These are phyloP conservation scores for Buathra laborator DNA, from an alignment of 2,888 invertebrate species.

Conservation along the genomic window DNA sequence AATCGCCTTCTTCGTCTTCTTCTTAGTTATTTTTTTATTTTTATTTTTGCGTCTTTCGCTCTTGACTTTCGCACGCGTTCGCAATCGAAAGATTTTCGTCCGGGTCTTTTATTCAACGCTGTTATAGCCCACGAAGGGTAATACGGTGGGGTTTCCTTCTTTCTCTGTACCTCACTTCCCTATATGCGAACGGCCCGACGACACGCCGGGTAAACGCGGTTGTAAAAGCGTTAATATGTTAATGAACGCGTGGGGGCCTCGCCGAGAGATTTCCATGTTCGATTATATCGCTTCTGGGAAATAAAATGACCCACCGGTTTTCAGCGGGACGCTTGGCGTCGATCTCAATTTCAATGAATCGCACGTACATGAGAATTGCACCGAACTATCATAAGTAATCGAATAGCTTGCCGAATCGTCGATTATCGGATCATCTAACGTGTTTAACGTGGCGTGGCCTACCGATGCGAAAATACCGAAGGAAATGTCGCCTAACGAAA, in stretches of 20 bases:
- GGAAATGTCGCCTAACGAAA: background rate
- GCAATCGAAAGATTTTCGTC: conserved; percentile 47
- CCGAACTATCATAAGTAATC: background rate
- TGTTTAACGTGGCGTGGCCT: conserved; percentile 2
- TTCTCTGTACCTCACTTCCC: conserved; percentile 31
- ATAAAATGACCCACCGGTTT: conserved; percentile 58
- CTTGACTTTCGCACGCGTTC: conserved; percentile 38
- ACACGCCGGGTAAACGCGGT: conserved; percentile 63
- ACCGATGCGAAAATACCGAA: background rate
- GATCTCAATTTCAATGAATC: conserved; percentile 63
- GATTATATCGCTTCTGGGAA: conserved; percentile 75
- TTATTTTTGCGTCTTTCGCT: background rate
- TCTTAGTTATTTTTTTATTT: background rate
- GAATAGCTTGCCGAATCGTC: conserved; percentile 18
- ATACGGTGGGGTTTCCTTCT: background rate
- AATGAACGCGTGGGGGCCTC: conserved; percentile 76
- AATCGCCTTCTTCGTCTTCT: conserved; percentile 40
- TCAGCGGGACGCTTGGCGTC: background rate
- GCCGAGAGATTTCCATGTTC: conserved; percentile 75
- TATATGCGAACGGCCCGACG: conserved; percentile 46
- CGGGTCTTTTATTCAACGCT: conserved; percentile 34
- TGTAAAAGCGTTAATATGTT: conserved; percentile 76
- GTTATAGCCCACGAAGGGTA: background rate
- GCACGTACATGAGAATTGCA: background rate
- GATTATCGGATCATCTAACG: conserved; percentile 39